A percentile compares a stretch with the other conserved stretches of the same genome.
Evolutionary conservation across 2,797 vertebrate genomes (phyloP).

Genomic region (Tiaroga cobitis): DNA sequence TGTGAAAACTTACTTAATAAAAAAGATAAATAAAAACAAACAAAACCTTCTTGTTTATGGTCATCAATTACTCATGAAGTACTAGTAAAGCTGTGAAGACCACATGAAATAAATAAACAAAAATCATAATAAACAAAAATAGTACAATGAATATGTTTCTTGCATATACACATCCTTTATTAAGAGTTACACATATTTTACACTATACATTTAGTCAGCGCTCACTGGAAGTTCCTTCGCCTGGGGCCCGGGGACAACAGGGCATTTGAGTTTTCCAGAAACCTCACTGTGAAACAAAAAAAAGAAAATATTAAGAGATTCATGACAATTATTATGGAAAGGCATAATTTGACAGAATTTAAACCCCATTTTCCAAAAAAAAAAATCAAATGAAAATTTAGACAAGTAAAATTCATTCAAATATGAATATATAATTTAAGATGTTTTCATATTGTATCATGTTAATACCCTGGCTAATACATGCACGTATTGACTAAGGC

Average conservation of each 20-base stretch:
- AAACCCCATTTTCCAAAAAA: not conserved
- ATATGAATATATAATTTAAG: not conserved
- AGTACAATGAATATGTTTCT: not conserved
- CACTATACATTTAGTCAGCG: slow-evolving; percentile 87
- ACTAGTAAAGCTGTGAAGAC: not conserved
- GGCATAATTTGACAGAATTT: not conserved
- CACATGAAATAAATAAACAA: not conserved
- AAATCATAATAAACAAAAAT: not conserved
- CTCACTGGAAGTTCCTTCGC: slow-evolving; percentile 81
- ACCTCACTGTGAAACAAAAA: slow-evolving; percentile 70
- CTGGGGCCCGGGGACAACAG: slow-evolving; percentile 80
- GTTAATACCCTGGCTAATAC: not conserved
- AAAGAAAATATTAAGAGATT: not conserved
- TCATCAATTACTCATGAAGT: not conserved
- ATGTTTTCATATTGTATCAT: not conserved
- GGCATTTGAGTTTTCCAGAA: slow-evolving; percentile 73
- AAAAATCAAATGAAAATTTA: not conserved
- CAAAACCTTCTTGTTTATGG: not conserved
- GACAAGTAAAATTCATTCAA: not conserved
- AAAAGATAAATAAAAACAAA: not conserved
- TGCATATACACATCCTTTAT: slow-evolving; percentile 43
- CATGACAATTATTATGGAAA: not conserved
- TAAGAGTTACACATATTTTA: slow-evolving; percentile 10
- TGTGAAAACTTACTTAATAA: not conserved
- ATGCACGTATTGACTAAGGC: not conserved